Percentiles rank a stretch among this genome's conserved stretches.
Conservation (phyloP, 2,888 invertebrate species). For the Pomacea canaliculata region DNA sequence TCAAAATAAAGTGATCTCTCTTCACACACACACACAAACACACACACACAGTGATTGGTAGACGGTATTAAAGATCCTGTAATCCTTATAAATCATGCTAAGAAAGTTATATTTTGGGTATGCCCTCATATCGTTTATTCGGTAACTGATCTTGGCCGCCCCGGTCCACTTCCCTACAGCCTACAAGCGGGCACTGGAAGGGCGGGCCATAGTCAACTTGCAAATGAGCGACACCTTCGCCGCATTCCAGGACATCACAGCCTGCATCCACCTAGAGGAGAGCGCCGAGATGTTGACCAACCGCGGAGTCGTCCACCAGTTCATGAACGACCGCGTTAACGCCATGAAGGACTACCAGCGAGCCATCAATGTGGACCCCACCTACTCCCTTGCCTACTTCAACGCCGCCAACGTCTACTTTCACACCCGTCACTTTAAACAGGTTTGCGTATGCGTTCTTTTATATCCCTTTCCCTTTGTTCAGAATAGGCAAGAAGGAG, state of each 20-base stretch:
- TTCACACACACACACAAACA: no score
- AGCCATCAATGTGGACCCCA: constrained; percentile 64
- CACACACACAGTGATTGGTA: no score
- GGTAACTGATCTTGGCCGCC: no score
- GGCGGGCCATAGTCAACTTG: constrained; percentile 68
- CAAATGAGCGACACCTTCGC: constrained; percentile 69
- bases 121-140: no score
- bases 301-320: constrained; percentile 69
- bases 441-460: constrained; percentile 44
- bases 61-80: no score
- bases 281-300: constrained; percentile 68
- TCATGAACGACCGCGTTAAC: constrained; percentile 66
- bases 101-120: no score
- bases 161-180: constrained; percentile 31
- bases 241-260: constrained; percentile 67
- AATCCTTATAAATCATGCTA: no score
- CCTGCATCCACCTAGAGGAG: constrained; percentile 56
- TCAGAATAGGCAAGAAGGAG: not conserved
- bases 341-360: constrained; percentile 69
- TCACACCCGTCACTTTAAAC: constrained; percentile 65
- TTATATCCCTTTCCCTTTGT: not conserved
- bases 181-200: constrained; percentile 67
- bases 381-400: constrained; percentile 68
- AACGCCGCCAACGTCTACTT: constrained; percentile 70
- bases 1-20: no score